phyloP scores from a whole-genome alignment of 2,797 vertebrate species.

The Gymnocypris eckloni region DNA sequence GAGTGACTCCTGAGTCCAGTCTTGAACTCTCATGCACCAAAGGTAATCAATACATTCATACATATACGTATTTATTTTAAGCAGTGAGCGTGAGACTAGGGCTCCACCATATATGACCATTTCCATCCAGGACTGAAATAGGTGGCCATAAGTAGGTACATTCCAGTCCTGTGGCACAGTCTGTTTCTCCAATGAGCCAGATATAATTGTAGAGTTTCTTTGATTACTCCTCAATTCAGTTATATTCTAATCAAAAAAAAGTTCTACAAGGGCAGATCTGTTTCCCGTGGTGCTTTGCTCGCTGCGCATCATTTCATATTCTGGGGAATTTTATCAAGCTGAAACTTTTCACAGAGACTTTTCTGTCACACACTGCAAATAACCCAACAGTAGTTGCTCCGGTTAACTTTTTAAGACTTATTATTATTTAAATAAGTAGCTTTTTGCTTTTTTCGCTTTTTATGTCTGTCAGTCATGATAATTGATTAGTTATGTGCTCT shows the following conservation, averaged over 20 bases:
- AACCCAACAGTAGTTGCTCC: neutral
- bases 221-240: too few relatives aligned
- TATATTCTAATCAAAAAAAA: too few relatives aligned
- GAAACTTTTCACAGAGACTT: neutral
- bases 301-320: neutral
- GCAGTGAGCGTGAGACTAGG: neutral
- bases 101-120: neutral
- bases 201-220: too few relatives aligned
- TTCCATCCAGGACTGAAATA: constrained; percentile 5
- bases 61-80: neutral
- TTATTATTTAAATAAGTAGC: neutral
- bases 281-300: constrained; percentile 28
- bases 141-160: neutral
- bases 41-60: neutral
- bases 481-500: neutral
- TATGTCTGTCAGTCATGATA: neutral
- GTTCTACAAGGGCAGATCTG: neutral
- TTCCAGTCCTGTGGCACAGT: too few relatives aligned
- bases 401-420: neutral
- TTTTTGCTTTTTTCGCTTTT: neutral
- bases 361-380: neutral
- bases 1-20: neutral
- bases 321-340: constrained; percentile 27
- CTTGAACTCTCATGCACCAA: neutral
- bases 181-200: too few relatives aligned